Evolutionary conservation across 2,888 invertebrate genomes (phyloP), one percentile per base, ranked within the genome.

Genomic region (Drosophila sordidula): DNA sequence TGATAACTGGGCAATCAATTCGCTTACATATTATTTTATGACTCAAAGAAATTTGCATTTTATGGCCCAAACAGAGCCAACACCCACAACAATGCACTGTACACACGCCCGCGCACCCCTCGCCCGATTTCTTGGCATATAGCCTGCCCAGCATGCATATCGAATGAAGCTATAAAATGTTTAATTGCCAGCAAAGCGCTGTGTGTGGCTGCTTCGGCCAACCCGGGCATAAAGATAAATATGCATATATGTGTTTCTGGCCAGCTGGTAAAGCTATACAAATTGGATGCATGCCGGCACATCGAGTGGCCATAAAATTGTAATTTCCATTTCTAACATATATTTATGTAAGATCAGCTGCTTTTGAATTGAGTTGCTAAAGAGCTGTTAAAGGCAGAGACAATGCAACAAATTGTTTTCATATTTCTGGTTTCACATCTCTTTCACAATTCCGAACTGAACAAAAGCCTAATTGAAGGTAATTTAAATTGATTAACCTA

Each of bases 401-500:
- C 63, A 66, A 73, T 73, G 67, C 62, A 74, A 46, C 54, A 73
- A 73, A 74, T 73, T 68, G 64, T 51, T 64, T 66, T 65, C 65
- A 67, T 63, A 74, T 70, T 66, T 68, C 42, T 51, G 49, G 51
- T 55, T 59, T 45, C 58, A 41, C 54, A 66, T 62, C 45, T 75
- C 55, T 72, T 75, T 39, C 61, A 57, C 78, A 77, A 74, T 51
- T 42, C 47, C 38, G 36, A 57, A 61, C 58, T 45, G 49, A 86
- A 82, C 79, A 88, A 83, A 68, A 65, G 70, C 74, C 83, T 86
- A 87, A 89, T 88, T 87, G 89, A 86, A 80, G 80, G 78, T 80
- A 86, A 87, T 87, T 85, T 88, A 82, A 87, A 88, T 87, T 89
- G 80, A 87, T 89, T 86, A 88, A 78, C 70, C 78, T 57, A 74